Evolutionary conservation across 1,140 invertebrate species (phyloP).

Genomic region (Euura saliciscinereae): DNA sequence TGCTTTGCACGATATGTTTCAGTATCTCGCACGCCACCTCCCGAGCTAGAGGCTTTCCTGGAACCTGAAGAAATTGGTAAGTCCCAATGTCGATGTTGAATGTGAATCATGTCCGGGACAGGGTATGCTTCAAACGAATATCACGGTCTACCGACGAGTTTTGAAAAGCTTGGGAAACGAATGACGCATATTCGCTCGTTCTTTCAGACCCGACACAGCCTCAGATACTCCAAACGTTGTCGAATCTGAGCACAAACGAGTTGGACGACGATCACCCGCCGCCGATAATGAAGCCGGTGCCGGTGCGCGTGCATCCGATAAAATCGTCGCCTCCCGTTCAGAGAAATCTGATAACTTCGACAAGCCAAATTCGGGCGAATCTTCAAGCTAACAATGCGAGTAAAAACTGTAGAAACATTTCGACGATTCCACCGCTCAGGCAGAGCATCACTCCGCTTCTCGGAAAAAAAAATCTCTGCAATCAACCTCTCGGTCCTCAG

Average conservation of each 20-base stretch:
- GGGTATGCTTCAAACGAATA: too few species aligned
- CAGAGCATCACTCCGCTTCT: constrained; percentile 52
- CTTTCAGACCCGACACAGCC: constrained; percentile 52
- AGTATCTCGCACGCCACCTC: constrained; percentile 59
- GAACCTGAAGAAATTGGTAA: constrained; percentile 57
- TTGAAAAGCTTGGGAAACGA: neutral
- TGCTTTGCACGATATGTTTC: constrained; percentile 58
- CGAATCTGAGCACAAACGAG: constrained; percentile 43
- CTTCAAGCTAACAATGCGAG: constrained; percentile 48
- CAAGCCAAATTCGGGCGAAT: constrained; percentile 55
- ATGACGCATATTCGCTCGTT: constrained; percentile 13
- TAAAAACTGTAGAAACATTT: constrained; percentile 49
- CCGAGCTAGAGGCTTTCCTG: constrained; percentile 54
- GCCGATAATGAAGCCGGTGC: constrained; percentile 46
- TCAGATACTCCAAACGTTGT: constrained; percentile 52
- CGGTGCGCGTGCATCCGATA: constrained; percentile 54
- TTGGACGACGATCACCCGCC: constrained; percentile 36
- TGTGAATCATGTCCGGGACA: too few species aligned
- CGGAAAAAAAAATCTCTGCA: constrained; percentile 41
- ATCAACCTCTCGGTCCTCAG: constrained; percentile 52
- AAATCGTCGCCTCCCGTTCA: constrained; percentile 54
- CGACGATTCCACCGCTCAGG: constrained; percentile 51
- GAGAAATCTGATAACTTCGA: constrained; percentile 49
- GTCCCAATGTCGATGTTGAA: constrained; percentile 24
- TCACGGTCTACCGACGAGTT: neutral